These are phyloP conservation scores for Stomatorhinus ivindoensis DNA, from an alignment of 2,113 vertebrate genomes.

Conservation along the genomic window DNA sequence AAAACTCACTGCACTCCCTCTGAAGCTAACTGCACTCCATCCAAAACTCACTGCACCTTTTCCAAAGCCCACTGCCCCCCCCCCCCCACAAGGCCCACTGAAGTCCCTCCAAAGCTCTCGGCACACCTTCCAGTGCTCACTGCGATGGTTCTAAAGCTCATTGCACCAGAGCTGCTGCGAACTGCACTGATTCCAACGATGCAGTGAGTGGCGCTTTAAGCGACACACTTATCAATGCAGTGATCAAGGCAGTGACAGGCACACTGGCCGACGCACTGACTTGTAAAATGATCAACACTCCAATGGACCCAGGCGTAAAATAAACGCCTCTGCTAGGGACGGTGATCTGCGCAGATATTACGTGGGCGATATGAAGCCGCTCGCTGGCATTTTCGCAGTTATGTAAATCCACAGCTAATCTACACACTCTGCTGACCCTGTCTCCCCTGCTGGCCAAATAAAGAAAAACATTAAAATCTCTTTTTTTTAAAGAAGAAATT, in stretches of 20 bases:
- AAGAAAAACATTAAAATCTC: background rate
- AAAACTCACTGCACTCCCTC: background rate
- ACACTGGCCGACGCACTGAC: background rate
- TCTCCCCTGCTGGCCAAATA: background rate
- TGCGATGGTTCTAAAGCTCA: background rate
- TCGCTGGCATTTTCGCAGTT: background rate
- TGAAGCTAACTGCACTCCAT: background rate
- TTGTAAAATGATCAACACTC: background rate
- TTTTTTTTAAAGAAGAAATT: background rate
- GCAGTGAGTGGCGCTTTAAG: background rate
- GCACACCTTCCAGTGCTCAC: background rate
- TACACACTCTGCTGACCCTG: background rate
- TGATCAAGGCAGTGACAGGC: background rate
- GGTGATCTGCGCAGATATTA: background rate
- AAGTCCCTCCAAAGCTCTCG: too few relatives aligned
- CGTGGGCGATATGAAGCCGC: background rate
- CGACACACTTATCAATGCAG: background rate
- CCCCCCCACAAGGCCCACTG: too few relatives aligned
- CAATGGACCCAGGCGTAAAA: background rate
- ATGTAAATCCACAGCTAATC: slow-evolving; percentile 15
- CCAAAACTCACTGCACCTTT: too few relatives aligned
- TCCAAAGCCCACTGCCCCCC: too few relatives aligned
- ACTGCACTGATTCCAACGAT: background rate
- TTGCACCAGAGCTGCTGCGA: background rate
- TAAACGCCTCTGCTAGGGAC: background rate